These are phyloP conservation scores for Heterochromis multidens DNA, from an alignment of 2,113 vertebrate species.

Conservation along the genomic window DNA sequence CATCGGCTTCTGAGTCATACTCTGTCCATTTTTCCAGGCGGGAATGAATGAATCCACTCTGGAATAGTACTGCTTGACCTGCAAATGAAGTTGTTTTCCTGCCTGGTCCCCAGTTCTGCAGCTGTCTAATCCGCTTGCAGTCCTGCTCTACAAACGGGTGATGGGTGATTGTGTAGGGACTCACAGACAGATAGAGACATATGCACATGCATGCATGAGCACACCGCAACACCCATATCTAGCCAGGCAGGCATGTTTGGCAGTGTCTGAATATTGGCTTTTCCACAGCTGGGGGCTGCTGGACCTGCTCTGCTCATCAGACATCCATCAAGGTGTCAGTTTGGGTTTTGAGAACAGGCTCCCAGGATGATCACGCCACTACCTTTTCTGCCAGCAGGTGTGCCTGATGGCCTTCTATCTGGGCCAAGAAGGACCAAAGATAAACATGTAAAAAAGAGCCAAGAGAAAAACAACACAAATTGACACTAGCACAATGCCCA, in stretches of 20 bases:
- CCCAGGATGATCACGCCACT: constrained; percentile 55
- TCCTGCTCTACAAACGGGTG: background rate
- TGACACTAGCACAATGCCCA: background rate
- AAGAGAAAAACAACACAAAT: background rate
- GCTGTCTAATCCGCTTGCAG: constrained; percentile 38
- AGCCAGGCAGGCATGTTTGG: constrained; percentile 20
- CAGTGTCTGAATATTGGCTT: constrained; percentile 60
- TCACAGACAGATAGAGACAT: constrained; percentile 33
- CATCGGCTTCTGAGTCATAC: constrained; percentile 43
- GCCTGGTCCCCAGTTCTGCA: constrained; percentile 26
- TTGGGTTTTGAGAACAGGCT: constrained; percentile 65
- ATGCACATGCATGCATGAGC: constrained; percentile 38
- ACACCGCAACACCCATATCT: background rate
- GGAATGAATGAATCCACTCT: constrained; percentile 34
- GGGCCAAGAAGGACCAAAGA: constrained; percentile 37
- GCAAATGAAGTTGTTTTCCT: constrained; percentile 38
- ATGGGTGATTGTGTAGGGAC: constrained; percentile 11
- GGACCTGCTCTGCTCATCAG: constrained; percentile 62
- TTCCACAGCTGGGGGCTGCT: constrained; percentile 61
- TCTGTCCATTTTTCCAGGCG: constrained; percentile 25
- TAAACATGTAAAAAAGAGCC: constrained; percentile 9
- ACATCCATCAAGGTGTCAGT: constrained; percentile 75
- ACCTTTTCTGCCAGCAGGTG: constrained; percentile 47
- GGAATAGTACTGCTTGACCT: constrained; percentile 28
- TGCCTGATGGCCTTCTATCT: constrained; percentile 51